Base-by-base conservation (phyloP, 2,113 vertebrate species). In the Puma concolor region DNA sequence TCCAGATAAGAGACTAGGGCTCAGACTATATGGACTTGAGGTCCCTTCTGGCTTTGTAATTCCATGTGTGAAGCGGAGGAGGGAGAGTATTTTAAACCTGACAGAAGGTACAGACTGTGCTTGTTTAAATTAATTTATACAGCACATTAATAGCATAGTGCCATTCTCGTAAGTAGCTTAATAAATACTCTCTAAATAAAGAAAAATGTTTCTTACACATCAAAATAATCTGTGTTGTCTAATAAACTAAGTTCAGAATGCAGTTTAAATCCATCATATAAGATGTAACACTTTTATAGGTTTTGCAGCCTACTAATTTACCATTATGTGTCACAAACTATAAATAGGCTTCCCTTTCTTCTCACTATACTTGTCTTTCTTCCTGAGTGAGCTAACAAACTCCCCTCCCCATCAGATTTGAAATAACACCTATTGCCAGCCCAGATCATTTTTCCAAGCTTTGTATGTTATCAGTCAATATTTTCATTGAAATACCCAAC, bases 181-280 rank as follows among this genome's bases (percentile, higher is more conserved):
- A 91, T n/a, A 94, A 44, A 79, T 27, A 23, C 9, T 74, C 31
- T 63, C 63, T 82, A 50, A 96, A 91, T 36, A 82, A 94, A 93
- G 17, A 77, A 89, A 94, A 91, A 71, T 60, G 4, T 64, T 89
- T 77, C n/a, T 14, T 74, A 38, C 21, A 48, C 23, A 71, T 71
- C 41, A 96, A 96, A 97, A 76, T 93, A 88, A 80, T 89, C 38
- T 52, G 3, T 52, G 23, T 64, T 85, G 7, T 44, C 54, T 76
- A 77, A 69, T 66, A 72, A 93, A 80, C 23, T 69, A 79, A 50
- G 36, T 29, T 69, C 8, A 81, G 94, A 94, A 91, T 57, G 77
- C 14, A 84, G 10, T 86, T 91, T 91, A 69, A 93, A 93, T 72
- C 17, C 52, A 92, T 52, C 33, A 50, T 82, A 17, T 0, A 66